phyloP scores from a whole-genome alignment of 1,140 invertebrate species.

The Zaprionus vittiger region DNA sequence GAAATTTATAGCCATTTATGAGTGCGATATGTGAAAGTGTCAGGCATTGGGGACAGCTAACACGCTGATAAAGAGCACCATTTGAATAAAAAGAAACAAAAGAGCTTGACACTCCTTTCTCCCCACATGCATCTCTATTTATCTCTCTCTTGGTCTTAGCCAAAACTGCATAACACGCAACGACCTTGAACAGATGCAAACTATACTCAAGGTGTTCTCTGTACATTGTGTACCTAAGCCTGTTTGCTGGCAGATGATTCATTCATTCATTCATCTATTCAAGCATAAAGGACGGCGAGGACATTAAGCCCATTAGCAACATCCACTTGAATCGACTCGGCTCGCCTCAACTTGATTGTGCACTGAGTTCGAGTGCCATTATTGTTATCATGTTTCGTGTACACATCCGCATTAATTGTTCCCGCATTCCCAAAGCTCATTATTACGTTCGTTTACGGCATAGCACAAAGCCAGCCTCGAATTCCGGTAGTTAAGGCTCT shows the following conservation, averaged over 20 bases:
- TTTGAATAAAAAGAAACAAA: constrained; percentile 49
- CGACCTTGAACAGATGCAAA: constrained; percentile 65
- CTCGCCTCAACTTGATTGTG: constrained; percentile 13
- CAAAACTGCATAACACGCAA: constrained; percentile 1
- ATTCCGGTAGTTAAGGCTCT: constrained; percentile 17
- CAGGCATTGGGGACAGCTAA: constrained; percentile 64
- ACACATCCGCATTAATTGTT: constrained; percentile 61
- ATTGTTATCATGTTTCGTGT: constrained; percentile 38
- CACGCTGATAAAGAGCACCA: constrained; percentile 65
- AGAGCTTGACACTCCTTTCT: neutral
- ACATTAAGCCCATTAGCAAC: constrained; percentile 45
- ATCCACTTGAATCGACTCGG: constrained; percentile 13
- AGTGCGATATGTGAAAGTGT: constrained; percentile 29
- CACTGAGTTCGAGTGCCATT: constrained; percentile 20
- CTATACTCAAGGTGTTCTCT: neutral
- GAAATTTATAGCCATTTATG: constrained; percentile 54
- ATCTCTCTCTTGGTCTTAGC: neutral
- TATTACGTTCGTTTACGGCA: constrained; percentile 34
- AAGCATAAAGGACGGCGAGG: constrained; percentile 7
- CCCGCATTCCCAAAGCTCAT: constrained; percentile 45
- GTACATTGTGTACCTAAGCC: neutral
- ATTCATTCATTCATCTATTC: constrained; percentile 7
- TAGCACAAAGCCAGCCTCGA: constrained; percentile 15
- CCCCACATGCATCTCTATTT: neutral
- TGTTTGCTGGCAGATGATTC: neutral